Percentiles rank a stretch among this genome's conserved stretches.
phyloP scores from a whole-genome alignment of 2,888 invertebrate species.

The Ypsolopha sequella region DNA sequence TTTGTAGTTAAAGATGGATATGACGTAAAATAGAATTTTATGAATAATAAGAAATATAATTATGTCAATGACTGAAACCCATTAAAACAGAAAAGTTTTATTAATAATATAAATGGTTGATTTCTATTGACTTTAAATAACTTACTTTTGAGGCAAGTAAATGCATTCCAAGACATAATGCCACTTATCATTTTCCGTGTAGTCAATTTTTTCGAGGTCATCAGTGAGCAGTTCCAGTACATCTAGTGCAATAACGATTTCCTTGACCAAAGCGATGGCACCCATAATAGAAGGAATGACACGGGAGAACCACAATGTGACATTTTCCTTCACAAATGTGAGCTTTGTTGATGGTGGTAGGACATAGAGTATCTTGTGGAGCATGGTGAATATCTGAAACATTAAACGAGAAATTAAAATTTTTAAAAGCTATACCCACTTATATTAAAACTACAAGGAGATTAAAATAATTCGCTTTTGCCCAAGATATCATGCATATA shows the following conservation, averaged over 20 bases:
- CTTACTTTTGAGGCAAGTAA: constrained; percentile 40
- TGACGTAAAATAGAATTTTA: too few relatives aligned
- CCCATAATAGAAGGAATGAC: constrained; percentile 52
- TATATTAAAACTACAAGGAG: too few relatives aligned
- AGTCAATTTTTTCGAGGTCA: constrained; percentile 40
- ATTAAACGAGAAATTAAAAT: constrained; percentile 9
- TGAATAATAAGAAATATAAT: too few relatives aligned
- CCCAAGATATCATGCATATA: too few relatives aligned
- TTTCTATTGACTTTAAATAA: constrained; percentile 3
- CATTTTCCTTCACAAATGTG: constrained; percentile 39
- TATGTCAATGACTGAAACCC: too few relatives aligned
- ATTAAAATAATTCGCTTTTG: too few relatives aligned
- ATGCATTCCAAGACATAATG: constrained; percentile 37
- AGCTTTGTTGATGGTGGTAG: constrained; percentile 35
- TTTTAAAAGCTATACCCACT: background rate
- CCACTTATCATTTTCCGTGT: constrained; percentile 49
- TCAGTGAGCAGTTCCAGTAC: constrained; percentile 51
- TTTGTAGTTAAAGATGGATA: too few relatives aligned
- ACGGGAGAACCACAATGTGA: constrained; percentile 57
- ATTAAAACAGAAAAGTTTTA: too few relatives aligned
- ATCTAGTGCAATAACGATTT: constrained; percentile 18
- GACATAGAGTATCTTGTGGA: constrained; percentile 34
- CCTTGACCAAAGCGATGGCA: constrained; percentile 3
- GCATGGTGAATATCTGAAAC: constrained; percentile 39
- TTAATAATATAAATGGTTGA: too few relatives aligned